phyloP scores from a whole-genome alignment of 2,113 vertebrate species.

The Dicentrarchus labrax region DNA sequence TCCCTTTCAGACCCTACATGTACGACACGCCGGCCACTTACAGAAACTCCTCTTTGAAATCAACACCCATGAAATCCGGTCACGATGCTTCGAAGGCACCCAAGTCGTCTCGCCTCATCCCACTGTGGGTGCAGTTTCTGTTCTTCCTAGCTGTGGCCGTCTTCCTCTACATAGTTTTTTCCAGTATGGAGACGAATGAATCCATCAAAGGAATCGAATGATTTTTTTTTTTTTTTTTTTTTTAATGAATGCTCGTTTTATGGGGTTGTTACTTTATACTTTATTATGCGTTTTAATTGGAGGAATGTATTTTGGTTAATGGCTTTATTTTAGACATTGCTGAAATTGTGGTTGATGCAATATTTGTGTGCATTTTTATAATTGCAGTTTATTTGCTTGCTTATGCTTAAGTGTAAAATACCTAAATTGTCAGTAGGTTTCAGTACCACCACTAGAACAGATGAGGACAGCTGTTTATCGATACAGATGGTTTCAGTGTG shows the following conservation, averaged over 20 bases:
- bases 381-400: conserved; percentile 7
- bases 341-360: conserved; percentile 36
- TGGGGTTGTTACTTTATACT: not conserved
- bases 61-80: conserved; percentile 17
- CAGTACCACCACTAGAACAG: not conserved
- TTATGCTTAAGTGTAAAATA: conserved; percentile 4
- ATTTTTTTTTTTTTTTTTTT: not conserved
- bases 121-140: conserved; percentile 80
- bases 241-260: not conserved
- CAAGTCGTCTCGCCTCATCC: conserved; percentile 66
- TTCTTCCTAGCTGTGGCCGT: conserved; percentile 74
- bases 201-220: conserved; percentile 72
- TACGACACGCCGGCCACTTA: conserved; percentile 64
- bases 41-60: conserved; percentile 46
- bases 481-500: not conserved
- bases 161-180: conserved; percentile 80
- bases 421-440: not conserved
- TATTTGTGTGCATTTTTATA: conserved; percentile 24
- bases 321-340: conserved; percentile 36
- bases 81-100: conserved; percentile 20
- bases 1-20: conserved; percentile 57
- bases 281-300: conserved; percentile 43
- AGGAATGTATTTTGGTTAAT: conserved; percentile 41
- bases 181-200: conserved; percentile 78
- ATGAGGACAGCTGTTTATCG: not conserved